A percentile compares a stretch with the other conserved stretches of the same genome.
These are phyloP conservation scores for Microctonus hyperodae DNA, from an alignment of 2,888 invertebrate genomes.

Conservation along the genomic window DNA sequence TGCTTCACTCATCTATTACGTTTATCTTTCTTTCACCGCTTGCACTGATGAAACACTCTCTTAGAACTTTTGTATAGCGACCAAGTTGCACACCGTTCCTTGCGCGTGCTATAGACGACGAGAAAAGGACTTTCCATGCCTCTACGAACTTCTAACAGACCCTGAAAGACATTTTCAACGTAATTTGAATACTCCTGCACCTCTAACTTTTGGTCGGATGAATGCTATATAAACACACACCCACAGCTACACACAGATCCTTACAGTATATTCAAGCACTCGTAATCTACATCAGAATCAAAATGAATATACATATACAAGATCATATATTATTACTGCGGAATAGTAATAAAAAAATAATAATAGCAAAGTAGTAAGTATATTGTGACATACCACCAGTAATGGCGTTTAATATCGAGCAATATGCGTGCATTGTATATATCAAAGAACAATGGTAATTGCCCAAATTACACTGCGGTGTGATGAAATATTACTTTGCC, in stretches of 20 bases:
- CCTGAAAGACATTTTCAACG: constrained; percentile 29
- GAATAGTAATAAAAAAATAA: constrained; percentile 10
- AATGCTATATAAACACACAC: neutral
- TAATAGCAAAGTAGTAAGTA: neutral
- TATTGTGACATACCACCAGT: neutral
- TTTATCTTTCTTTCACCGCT: neutral
- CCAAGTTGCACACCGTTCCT: neutral
- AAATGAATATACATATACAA: neutral
- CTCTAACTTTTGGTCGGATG: constrained; percentile 24
- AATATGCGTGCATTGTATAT: neutral
- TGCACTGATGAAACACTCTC: constrained; percentile 17
- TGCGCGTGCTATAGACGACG: constrained; percentile 10
- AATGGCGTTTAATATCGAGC: neutral
- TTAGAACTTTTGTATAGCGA: constrained; percentile 16
- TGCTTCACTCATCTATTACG: constrained; percentile 2
- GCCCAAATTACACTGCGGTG: neutral
- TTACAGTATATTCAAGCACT: neutral
- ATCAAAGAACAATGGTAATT: constrained; percentile 15
- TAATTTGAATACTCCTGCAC: constrained; percentile 30
- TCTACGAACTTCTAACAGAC: constrained; percentile 22
- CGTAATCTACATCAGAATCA: neutral
- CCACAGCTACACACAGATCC: too few species aligned
- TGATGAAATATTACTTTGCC: neutral
- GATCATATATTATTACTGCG: neutral
- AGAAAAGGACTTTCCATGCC: constrained; percentile 10